phyloP scores from a whole-genome alignment of 2,797 vertebrate genomes.

The Chrosomus eos region DNA sequence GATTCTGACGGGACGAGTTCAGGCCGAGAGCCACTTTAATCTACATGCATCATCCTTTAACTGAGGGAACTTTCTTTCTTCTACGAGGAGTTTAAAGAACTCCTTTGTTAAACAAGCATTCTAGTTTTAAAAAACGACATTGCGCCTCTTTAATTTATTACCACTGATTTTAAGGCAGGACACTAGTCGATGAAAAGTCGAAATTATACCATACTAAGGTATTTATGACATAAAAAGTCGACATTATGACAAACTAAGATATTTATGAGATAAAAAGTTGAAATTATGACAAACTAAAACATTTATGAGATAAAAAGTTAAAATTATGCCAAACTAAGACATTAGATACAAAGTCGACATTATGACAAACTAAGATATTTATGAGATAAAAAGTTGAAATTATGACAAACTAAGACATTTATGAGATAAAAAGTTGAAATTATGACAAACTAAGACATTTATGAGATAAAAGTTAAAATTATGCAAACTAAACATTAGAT shows the following conservation, averaged over 20 bases:
- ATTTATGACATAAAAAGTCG: not conserved
- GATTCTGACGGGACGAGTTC: not conserved
- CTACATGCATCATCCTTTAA: not conserved
- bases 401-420: not conserved
- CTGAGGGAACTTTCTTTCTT: not conserved
- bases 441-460: not conserved
- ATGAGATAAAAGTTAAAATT: not conserved
- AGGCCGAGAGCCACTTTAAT: not conserved
- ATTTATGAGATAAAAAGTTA: not conserved
- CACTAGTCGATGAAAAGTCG: not conserved
- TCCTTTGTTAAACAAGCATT: not conserved
- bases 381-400: not conserved
- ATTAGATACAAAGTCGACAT: not conserved
- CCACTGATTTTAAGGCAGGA: not conserved
- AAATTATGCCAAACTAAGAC: not conserved
- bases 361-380: not conserved
- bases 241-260: not conserved
- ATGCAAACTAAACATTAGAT: not conserved
- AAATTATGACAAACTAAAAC: not conserved
- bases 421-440: fast-evolving
- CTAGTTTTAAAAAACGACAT: not conserved
- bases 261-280: not conserved
- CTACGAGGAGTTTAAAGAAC: not conserved
- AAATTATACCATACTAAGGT: not conserved
- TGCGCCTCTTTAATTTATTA: not conserved